Evolutionary conservation across 2,797 vertebrate species (phyloP), one percentile per base, ranked within the genome.

Genomic region (Valencia hispanica): DNA sequence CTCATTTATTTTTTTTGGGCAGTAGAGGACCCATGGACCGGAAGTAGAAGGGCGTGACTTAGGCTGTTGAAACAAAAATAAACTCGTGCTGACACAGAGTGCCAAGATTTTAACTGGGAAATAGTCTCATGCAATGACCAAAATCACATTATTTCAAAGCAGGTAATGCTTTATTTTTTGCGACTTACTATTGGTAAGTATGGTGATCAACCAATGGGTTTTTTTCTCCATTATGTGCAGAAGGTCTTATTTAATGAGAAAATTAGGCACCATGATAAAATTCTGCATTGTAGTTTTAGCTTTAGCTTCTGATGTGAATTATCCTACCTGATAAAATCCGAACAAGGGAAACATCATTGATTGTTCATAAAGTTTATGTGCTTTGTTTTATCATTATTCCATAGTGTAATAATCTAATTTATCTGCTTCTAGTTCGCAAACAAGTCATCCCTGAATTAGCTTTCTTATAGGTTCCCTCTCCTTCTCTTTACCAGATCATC

Each of bases 401-500:
- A 48, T 45, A 45, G 43, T 45, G 11, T 45, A 12, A 45, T 45
- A 45, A 11, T 45, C 43, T 1, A 18, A 4, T 5, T 20, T 48
- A 51, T 55, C 25, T 55, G 25, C 32, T 25, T 27, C 0, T 53
- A 22, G n/a, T 27, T 76, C 81, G 50, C 43, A 68, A 27, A 15
- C 43, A 25, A 69, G 20, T 12, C 69, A 32, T 45, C 47, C 22
- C 47, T 51, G 32, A 51, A n/a, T 72, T 69, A 75, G 0, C 11
- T 69, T 73, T 75, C 27, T 30, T 20, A 14, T 68, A 14, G 53
- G 27, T 36, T 11, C 57, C 85, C 81, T 69, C 22, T 20, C 36
- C 34, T 3, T 85, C 77, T 90, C 83, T 79, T 84, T 89, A 75
- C 48, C 95, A 99, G 97, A 98, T 89, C 93, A 97, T 82, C 96